A percentile compares a stretch with the other conserved stretches of the same genome.
Evolutionary conservation across 2,113 vertebrate genomes (phyloP).

Genomic region (Bufo bufo): DNA sequence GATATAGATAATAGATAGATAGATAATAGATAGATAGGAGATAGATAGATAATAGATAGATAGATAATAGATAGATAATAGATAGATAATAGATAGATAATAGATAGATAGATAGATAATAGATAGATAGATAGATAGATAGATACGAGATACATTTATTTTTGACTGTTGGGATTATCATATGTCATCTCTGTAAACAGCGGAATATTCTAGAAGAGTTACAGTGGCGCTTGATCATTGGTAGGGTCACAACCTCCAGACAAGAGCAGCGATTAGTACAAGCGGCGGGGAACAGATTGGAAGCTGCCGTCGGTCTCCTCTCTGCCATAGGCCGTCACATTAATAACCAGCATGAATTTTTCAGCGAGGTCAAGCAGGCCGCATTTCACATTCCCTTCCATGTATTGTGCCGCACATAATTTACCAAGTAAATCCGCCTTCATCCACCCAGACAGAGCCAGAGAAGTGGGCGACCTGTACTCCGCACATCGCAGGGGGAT

Average conservation of each 20-base stretch:
- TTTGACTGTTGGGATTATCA: not conserved
- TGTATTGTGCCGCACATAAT: not conserved
- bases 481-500: too few species aligned
- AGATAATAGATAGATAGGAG: too few species aligned
- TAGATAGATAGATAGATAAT: too few species aligned
- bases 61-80: too few species aligned
- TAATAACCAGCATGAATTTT: conserved; percentile 23
- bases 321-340: not conserved
- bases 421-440: not conserved
- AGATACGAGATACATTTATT: too few species aligned
- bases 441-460: not conserved
- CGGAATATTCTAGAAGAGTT: not conserved
- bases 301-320: not conserved
- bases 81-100: too few species aligned
- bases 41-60: too few species aligned
- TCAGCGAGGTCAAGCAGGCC: not conserved
- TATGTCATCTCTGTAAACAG: not conserved
- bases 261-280: not conserved
- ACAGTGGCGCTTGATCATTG: not conserved
- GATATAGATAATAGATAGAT: too few species aligned
- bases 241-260: not conserved
- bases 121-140: too few species aligned
- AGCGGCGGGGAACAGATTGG: not conserved
- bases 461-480: too few species aligned
- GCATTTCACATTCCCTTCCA: too few species aligned